phyloP scores from a whole-genome alignment of 30 jellyfish, hydroid and myxozoan genomes.

The Hydractinia echinata region DNA sequence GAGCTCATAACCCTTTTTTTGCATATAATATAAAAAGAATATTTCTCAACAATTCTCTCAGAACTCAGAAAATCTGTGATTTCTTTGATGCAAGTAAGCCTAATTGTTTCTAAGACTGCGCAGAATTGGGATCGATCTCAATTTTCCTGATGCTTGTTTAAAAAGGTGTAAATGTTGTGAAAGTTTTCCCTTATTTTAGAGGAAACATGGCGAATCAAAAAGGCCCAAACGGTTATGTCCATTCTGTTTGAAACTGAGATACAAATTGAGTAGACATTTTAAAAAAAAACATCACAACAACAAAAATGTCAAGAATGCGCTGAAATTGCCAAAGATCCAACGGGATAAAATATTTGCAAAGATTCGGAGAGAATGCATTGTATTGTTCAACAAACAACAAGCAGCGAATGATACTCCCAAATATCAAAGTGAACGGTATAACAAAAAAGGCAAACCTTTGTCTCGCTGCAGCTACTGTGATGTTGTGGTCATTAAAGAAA shows the following conservation, averaged over 20 bases:
- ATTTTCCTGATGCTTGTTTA: too few species aligned
- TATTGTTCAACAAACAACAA: neutral
- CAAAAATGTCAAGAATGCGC: slow-evolving; percentile 12
- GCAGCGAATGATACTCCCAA: slow-evolving; percentile 21
- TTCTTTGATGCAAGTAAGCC: too few species aligned
- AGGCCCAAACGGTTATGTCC: slow-evolving; percentile 27
- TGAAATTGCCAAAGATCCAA: slow-evolving; percentile 9
- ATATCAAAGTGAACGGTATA: slow-evolving; percentile 22
- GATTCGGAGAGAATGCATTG: slow-evolving; percentile 18
- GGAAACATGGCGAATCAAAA: neutral
- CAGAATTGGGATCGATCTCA: too few species aligned
- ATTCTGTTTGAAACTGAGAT: slow-evolving; percentile 7
- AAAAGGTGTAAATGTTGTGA: too few species aligned
- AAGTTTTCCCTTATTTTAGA: neutral
- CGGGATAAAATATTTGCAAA: slow-evolving; percentile 8
- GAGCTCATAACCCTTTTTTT: too few species aligned
- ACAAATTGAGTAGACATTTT: slow-evolving; percentile 11
- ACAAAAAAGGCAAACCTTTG: slow-evolving; percentile 4
- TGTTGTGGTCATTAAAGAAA: neutral
- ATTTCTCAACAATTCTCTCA: too few species aligned
- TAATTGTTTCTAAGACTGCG: too few species aligned
- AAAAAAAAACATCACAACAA: slow-evolving; percentile 11
- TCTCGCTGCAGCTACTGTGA: slow-evolving; percentile 21
- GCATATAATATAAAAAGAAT: too few species aligned
- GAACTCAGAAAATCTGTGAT: too few species aligned